These are phyloP conservation scores for Petrocephalus schoutedeni DNA, from an alignment of 2,797 vertebrate species.

Conservation along the genomic window DNA sequence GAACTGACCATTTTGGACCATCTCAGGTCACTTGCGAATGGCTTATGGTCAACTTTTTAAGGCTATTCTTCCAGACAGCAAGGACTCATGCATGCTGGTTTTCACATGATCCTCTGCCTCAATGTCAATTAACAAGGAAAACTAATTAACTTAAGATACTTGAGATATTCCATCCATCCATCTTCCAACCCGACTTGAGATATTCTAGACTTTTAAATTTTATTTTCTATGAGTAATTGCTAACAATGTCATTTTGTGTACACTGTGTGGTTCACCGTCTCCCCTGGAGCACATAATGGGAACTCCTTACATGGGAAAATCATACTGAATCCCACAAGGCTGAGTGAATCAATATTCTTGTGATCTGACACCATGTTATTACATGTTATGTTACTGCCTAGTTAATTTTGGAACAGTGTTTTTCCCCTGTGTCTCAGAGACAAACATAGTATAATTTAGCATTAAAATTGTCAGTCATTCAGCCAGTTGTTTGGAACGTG, in stretches of 20 bases:
- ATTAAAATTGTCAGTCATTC: conserved; percentile 84
- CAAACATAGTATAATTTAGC: conserved; percentile 82
- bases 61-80: not conserved
- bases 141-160: not conserved
- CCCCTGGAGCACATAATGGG: conserved; percentile 64
- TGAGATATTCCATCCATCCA: not conserved
- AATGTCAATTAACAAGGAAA: not conserved
- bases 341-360: conserved; percentile 72
- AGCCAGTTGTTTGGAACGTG: conserved; percentile 59
- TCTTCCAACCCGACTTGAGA: not conserved
- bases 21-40: not conserved
- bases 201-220: not conserved
- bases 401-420: conserved; percentile 84
- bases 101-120: not conserved
- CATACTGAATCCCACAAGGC: conserved; percentile 54
- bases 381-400: conserved; percentile 83
- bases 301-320: conserved; percentile 81
- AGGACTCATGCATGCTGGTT: conserved; percentile 34
- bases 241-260: conserved; percentile 36
- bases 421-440: conserved; percentile 59
- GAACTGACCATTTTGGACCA: conserved; percentile 14
- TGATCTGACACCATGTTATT: conserved; percentile 84
- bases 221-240: not conserved
- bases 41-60: conserved; percentile 5
- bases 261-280: conserved; percentile 60